Conservation (phyloP, 2,113 vertebrate genomes). For the Garra rufa region DNA sequence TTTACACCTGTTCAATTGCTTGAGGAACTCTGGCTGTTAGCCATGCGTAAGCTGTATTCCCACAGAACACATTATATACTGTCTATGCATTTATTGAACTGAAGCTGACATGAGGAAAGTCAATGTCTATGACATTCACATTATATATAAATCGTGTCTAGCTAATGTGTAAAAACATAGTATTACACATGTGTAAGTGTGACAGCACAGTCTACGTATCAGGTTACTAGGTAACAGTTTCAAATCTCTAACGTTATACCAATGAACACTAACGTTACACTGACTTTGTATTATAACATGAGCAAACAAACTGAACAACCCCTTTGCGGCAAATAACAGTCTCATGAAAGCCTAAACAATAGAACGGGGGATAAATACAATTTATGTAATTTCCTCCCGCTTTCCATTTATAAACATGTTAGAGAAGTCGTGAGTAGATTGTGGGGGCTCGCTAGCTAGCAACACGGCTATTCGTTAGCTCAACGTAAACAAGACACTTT, state of each 20-base stretch:
- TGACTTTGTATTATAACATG: not conserved
- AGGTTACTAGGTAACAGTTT: not conserved
- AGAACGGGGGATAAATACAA: too few species aligned
- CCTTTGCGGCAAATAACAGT: not conserved
- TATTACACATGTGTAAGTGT: not conserved
- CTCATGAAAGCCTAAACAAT: not conserved
- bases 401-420: slow-evolving; percentile 17
- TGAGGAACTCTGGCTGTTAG: not conserved
- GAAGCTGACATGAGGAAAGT: not conserved
- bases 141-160: not conserved
- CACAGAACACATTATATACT: not conserved
- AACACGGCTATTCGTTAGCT: slow-evolving; percentile 40
- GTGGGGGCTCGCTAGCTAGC: slow-evolving; percentile 30
- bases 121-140: not conserved
- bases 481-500: slow-evolving; percentile 24
- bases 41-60: not conserved
- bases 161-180: not conserved
- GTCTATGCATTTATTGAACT: not conserved
- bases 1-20: slow-evolving; percentile 41
- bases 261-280: not conserved
- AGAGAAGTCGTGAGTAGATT: not conserved
- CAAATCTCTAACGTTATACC: not conserved
- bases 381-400: not conserved
- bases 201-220: not conserved
- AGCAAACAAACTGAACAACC: not conserved